phyloP scores from a whole-genome alignment of 2,888 invertebrate species.

The Eupithecia subfuscata region DNA sequence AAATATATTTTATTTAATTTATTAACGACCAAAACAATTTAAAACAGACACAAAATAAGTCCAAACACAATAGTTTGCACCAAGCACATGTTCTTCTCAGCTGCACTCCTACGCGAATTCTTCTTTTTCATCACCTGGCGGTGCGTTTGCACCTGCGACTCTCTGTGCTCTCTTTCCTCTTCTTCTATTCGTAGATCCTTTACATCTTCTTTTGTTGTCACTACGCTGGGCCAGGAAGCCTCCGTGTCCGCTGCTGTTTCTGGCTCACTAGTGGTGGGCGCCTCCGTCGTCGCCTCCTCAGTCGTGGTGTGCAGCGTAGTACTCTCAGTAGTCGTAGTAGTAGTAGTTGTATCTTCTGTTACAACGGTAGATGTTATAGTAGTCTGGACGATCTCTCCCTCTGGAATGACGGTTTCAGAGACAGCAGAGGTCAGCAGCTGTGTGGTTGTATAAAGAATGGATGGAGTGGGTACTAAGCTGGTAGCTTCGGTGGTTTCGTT shows the following conservation, averaged over 20 bases:
- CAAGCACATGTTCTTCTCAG: slow-evolving; percentile 42
- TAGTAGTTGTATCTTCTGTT: slow-evolving; percentile 2
- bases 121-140: slow-evolving; percentile 28
- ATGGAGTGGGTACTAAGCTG: neutral
- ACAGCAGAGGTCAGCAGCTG: neutral
- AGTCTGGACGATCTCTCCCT: slow-evolving; percentile 5
- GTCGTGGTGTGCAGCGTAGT: neutral
- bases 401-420: slow-evolving; percentile 16
- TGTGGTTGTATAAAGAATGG: neutral
- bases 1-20: slow-evolving; percentile 21
- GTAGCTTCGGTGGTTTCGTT: neutral
- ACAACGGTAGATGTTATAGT: slow-evolving; percentile 7
- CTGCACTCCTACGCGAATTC: slow-evolving; percentile 37
- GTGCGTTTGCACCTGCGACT: slow-evolving; percentile 53
- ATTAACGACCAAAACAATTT: slow-evolving; percentile 41
- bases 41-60: slow-evolving; percentile 52
- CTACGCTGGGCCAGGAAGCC: slow-evolving; percentile 53
- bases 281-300: neutral
- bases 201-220: slow-evolving; percentile 39
- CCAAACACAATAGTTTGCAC: slow-evolving; percentile 49
- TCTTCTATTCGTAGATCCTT: slow-evolving; percentile 1
- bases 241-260: slow-evolving; percentile 5
- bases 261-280: neutral
- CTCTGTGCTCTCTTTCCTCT: slow-evolving; percentile 39
- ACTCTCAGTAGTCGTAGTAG: neutral